A percentile compares a stretch with the other conserved stretches of the same genome.
Evolutionary conservation across 2,797 vertebrate species (phyloP).

Genomic region (Urophycis tenuis): DNA sequence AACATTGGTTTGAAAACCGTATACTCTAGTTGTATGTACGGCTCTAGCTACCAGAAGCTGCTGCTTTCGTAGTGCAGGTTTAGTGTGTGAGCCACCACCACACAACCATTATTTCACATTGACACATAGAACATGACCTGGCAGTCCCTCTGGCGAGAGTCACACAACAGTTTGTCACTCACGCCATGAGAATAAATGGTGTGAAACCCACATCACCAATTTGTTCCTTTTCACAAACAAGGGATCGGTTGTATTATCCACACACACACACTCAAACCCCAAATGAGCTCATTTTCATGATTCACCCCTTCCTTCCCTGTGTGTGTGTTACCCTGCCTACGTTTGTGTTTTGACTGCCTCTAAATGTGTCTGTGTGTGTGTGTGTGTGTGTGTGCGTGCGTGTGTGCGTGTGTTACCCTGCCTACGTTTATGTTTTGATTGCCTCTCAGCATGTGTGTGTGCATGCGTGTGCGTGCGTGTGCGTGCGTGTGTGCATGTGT

Average conservation of each 20-base stretch:
- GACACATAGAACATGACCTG: constrained; percentile 24
- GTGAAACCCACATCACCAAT: constrained; percentile 41
- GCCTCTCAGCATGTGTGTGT: no score
- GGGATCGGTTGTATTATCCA: constrained; percentile 46
- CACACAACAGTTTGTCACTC: constrained; percentile 34
- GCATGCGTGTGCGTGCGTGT: no score
- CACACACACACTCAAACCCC: background rate
- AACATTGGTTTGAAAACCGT: background rate
- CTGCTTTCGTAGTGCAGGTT: background rate
- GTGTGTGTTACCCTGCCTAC: no score
- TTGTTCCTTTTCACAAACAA: constrained; percentile 48
- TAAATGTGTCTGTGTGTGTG: no score
- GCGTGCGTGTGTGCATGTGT: no score
- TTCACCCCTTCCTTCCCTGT: background rate
- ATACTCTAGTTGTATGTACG: background rate
- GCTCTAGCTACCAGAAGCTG: background rate
- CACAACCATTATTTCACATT: no score
- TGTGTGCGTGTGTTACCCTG: no score
- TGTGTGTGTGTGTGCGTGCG: no score
- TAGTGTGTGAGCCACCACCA: constrained; percentile 1
- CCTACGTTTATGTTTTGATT: no score
- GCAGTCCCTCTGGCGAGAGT: constrained; percentile 32
- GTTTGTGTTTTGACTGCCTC: no score
- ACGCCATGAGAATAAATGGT: constrained; percentile 32
- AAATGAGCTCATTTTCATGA: constrained; percentile 1